Evolutionary conservation across 2,113 vertebrate species (phyloP), one percentile per base, ranked within the genome.

Genomic region (Pica pica): DNA sequence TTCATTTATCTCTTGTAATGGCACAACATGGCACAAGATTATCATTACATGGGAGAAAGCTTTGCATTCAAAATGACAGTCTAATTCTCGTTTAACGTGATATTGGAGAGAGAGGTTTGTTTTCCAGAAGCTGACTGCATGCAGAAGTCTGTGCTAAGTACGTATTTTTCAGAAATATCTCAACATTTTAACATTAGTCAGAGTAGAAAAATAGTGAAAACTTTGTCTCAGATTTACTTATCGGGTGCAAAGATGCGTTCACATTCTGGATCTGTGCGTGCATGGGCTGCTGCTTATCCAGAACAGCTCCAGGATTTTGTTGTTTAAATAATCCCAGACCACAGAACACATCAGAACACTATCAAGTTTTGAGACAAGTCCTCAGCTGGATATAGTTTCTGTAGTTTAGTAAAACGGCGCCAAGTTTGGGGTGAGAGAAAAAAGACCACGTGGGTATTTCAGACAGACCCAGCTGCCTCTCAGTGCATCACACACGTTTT

Each of bases 201-300:
- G 22, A 76, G 17, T 4, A 68, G 28, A 20, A 60, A 39, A 64
- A 44, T 3, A 56, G 9, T 71, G 41, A 63, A 76, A 83, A 83
- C 22, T 80, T 61, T 30, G 13, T 42, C 21, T 75, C 56, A 67
- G 28, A 23, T 59, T 19, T 76, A 44, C 39, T 75, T 20, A 4
- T 6, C 46, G 7, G 21, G 52, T 11, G 3, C 23, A 69, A 50
- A 81, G 59, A 44, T 2, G 0, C 2, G 2, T 57, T 53, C 23
- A 21, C 18, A 33, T 63, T 56, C 16, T 39, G 37, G 28, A 68
- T 82, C 31, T 41, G 26, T 44, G 21, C 15, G 42, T 15, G 39
- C 16, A 12, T 8, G 8, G 0, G 0, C 47, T 57, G n/a, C 53
- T 53, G 44, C 5, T 76, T 19, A 13, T n/a, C 14, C 39, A 44